Evolutionary conservation across 2,797 vertebrate species (phyloP), one percentile per base, ranked within the genome.

Genomic region (Tachyglossus aculeatus): DNA sequence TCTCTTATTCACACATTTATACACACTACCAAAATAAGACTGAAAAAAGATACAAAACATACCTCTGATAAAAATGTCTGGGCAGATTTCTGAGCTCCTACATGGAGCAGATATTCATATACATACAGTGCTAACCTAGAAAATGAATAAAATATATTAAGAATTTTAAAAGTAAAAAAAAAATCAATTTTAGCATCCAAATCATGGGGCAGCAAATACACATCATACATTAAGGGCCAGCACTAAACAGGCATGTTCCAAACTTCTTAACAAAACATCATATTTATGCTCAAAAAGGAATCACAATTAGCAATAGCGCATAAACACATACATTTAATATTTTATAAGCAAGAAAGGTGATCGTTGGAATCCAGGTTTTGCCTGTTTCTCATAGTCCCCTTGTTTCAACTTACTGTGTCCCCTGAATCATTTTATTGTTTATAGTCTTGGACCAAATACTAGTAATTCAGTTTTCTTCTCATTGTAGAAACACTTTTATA

Each of bases 1-100:
- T n/a, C n/a, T n/a, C n/a, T n/a, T n/a, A 68, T 71, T 60, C 74
- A 80, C 59, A 74, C 51, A 78, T 22, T 69, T 50, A 47, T 22
- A 59, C 6, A 61, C 19, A 11, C 18, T 45, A 69, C 0, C 0
- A 37, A 81, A 77, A 53, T 8, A 9, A 16, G 71, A 80, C 37
- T 6, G 18, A 67, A 39, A 82, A 70, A 74, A 77, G 41, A 45
- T 21, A 58, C 19, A 64, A 68, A 60, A 91, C 96, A 88, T 93
- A 98, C 97, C 97, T 99, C 97, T 88, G 97, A 99, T 74, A 99
- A 94, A 90, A 99, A 99, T 9, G 97, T 99, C 92, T 99, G 97
- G 82, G 97, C 97, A 51, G 97, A 98, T 93, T 99, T 99, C 95
- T 99, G 97, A 73, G 97, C 97, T 93, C 97, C 97, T 86, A 98